These are phyloP conservation scores for Crossocerus cetratus DNA, from an alignment of 2,888 invertebrate species.

Conservation along the genomic window DNA sequence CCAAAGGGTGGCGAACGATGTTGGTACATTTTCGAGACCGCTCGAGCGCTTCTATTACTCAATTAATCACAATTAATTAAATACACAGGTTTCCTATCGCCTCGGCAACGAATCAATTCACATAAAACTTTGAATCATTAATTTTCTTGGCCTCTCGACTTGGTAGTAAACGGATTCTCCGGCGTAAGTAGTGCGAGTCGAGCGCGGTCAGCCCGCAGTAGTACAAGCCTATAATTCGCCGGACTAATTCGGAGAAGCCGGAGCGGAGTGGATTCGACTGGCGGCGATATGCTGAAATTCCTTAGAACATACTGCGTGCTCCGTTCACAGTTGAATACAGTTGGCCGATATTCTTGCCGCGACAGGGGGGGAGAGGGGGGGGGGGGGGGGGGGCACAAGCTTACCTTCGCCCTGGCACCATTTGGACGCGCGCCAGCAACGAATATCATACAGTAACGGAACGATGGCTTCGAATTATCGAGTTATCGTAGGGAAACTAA, in stretches of 20 bases:
- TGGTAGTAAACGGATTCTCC: too few relatives aligned
- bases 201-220: too few relatives aligned
- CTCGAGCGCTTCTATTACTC: constrained; percentile 18
- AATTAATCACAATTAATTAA: too few relatives aligned
- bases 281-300: constrained; percentile 32
- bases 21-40: constrained; percentile 12
- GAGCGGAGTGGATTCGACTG: too few relatives aligned
- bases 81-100: too few relatives aligned
- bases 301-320: constrained; percentile 37
- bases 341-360: constrained; percentile 34
- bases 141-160: too few relatives aligned
- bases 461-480: constrained; percentile 45
- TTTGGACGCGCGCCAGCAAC: constrained; percentile 38
- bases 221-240: too few relatives aligned
- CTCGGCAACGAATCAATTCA: too few relatives aligned
- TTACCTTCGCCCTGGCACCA: constrained; percentile 6
- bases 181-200: too few relatives aligned
- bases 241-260: too few relatives aligned
- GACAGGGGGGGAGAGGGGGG: too few relatives aligned
- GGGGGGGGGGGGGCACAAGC: constrained; percentile 38
- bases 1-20: constrained; percentile 31
- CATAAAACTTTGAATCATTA: too few relatives aligned
- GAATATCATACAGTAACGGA: constrained; percentile 40
- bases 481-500: constrained; percentile 43
- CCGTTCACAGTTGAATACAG: constrained; percentile 28